Percentiles rank a stretch among this genome's conserved stretches.
Evolutionary conservation across 1,140 invertebrate genomes (phyloP).

Genomic region (Eriosoma lanigerum): DNA sequence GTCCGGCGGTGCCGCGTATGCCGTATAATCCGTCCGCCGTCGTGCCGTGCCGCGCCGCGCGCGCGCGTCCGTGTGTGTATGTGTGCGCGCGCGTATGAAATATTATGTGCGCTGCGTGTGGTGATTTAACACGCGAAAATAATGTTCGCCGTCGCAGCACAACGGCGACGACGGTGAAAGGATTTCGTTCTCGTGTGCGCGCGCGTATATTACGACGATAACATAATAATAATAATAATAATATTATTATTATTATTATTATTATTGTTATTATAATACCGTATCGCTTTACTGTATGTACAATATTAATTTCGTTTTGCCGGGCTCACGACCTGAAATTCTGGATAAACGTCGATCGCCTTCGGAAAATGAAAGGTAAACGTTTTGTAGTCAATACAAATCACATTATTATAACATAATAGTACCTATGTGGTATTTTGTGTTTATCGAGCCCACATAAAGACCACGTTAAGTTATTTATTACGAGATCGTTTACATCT

Average conservation of each 20-base stretch:
- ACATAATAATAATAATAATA: too few species aligned
- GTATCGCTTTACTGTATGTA: too few species aligned
- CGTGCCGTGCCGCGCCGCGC: neutral
- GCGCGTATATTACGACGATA: neutral
- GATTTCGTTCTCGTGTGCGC: conserved; percentile 3
- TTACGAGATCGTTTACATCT: neutral
- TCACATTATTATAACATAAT: neutral
- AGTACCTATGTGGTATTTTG: neutral
- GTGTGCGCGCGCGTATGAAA: neutral
- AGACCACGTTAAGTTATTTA: neutral
- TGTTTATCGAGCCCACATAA: too few species aligned
- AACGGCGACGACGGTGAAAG: conserved; percentile 32
- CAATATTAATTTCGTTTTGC: neutral
- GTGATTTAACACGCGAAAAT: conserved; percentile 35
- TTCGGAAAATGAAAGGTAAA: conserved; percentile 50
- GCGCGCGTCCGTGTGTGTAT: neutral
- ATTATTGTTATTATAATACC: too few species aligned
- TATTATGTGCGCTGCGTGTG: conserved; percentile 37
- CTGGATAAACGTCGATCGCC: conserved; percentile 39
- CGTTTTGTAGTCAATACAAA: too few species aligned
- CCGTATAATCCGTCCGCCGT: too few species aligned
- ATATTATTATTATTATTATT: too few species aligned
- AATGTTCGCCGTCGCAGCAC: neutral
- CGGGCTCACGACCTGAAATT: conserved; percentile 19
- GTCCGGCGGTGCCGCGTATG: too few species aligned